phyloP scores from a whole-genome alignment of 2,888 invertebrate genomes.

The Diplolepis rosae region DNA sequence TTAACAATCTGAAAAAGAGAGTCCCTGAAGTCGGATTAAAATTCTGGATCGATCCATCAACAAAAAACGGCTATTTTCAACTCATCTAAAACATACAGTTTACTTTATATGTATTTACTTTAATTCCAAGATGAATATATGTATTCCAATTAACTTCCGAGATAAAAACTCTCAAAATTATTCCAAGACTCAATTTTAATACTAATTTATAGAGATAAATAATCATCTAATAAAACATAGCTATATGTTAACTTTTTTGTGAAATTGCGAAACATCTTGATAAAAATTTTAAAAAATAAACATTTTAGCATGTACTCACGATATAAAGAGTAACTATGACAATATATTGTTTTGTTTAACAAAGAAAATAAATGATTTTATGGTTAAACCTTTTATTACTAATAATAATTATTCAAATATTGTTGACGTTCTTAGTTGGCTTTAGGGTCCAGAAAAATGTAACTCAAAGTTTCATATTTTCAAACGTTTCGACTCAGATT shows the following conservation, averaged over 20 bases:
- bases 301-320: background rate
- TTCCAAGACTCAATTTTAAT: background rate
- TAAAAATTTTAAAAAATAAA: background rate
- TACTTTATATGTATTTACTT: background rate
- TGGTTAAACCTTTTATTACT: no score
- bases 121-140: no score
- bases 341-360: background rate
- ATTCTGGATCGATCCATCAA: slow-evolving; percentile 47
- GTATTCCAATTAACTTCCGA: background rate
- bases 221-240: background rate
- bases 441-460: no score
- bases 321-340: background rate
- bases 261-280: background rate
- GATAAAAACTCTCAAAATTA: background rate
- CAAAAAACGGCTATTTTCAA: background rate
- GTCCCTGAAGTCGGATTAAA: slow-evolving; percentile 53
- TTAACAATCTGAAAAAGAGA: slow-evolving; percentile 81
- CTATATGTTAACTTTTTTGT: background rate
- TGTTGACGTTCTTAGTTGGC: no score
- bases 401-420: no score
- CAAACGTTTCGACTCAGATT: no score
- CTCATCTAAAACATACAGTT: background rate
- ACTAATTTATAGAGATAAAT: background rate
- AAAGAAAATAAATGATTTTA: background rate
- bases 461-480: no score